phyloP scores from a whole-genome alignment of 2,888 invertebrate species.

The Micoletzkya japonica region DNA sequence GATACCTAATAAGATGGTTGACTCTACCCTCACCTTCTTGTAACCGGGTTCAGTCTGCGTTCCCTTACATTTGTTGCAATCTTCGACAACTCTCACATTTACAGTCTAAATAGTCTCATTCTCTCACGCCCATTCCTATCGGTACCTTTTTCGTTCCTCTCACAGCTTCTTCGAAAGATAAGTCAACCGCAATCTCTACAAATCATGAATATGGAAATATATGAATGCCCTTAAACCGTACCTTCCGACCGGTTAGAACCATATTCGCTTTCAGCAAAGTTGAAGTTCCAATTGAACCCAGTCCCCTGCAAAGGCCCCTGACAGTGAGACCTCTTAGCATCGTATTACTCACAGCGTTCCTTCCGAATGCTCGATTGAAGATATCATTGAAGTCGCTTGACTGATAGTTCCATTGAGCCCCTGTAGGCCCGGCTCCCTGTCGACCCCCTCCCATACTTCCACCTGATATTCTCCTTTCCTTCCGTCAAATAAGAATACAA shows the following conservation, averaged over 20 bases:
- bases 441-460: conserved; percentile 10
- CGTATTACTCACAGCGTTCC: not conserved
- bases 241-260: conserved; percentile 48
- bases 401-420: conserved; percentile 74
- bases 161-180: conserved; percentile 87
- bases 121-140: not conserved
- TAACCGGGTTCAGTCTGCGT: conserved; percentile 86
- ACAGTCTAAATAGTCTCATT: conserved; percentile 75
- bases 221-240: not conserved
- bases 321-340: not conserved
- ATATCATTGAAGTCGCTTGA: conserved; percentile 97
- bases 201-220: not conserved
- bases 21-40: conserved; percentile 80
- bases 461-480: no score
- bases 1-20: not conserved
- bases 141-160: conserved; percentile 71
- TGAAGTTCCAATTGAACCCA: conserved; percentile 45
- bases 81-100: conserved; percentile 86
- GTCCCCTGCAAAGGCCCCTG: conserved; percentile 73
- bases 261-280: conserved; percentile 54
- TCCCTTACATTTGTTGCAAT: conserved; percentile 86
- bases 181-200: conserved; percentile 73
- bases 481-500: no score
- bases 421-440: conserved; percentile 30
- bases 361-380: conserved; percentile 73